Evolutionary conservation across 1,140 invertebrate species (phyloP).

Genomic region (Amphibalanus amphitrite): DNA sequence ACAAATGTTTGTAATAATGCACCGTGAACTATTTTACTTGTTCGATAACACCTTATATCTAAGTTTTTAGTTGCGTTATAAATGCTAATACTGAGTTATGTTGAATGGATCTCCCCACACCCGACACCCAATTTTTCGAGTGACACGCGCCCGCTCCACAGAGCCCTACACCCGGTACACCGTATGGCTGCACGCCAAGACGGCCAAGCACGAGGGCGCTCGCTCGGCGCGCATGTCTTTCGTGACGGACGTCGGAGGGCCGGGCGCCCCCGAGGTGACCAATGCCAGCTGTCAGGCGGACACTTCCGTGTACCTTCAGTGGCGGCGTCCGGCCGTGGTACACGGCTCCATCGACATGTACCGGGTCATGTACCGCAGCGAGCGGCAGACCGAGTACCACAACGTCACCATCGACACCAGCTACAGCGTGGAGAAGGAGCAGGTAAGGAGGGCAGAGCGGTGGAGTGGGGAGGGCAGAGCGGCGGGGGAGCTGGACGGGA

Average conservation of each 20-base stretch:
- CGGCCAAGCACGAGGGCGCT: slow-evolving; percentile 49
- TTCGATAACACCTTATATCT: no score
- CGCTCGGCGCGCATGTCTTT: slow-evolving; percentile 49
- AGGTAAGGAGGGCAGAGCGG: slow-evolving; percentile 12
- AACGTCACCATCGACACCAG: slow-evolving; percentile 16
- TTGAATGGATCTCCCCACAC: no score
- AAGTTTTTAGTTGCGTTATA: no score
- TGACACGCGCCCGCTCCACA: slow-evolving; percentile 27
- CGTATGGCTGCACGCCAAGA: slow-evolving; percentile 65
- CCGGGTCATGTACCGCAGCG: slow-evolving; percentile 18
- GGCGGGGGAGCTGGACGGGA: no score
- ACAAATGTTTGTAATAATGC: no score
- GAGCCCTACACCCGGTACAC: slow-evolving; percentile 65
- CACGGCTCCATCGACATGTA: slow-evolving; percentile 26
- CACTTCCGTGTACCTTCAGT: slow-evolving; percentile 58
- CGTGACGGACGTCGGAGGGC: slow-evolving; percentile 60
- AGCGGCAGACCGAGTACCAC: slow-evolving; percentile 15
- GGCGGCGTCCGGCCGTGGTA: slow-evolving; percentile 52
- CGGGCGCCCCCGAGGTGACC: slow-evolving; percentile 53
- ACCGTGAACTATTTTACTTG: no score
- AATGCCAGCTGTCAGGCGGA: slow-evolving; percentile 62
- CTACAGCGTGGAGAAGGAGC: slow-evolving; percentile 15
- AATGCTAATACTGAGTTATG: no score
- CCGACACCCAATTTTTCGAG: neutral
- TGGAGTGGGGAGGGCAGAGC: no score